phyloP scores from a whole-genome alignment of 2,888 invertebrate species.

The Drosophila subquinaria region DNA sequence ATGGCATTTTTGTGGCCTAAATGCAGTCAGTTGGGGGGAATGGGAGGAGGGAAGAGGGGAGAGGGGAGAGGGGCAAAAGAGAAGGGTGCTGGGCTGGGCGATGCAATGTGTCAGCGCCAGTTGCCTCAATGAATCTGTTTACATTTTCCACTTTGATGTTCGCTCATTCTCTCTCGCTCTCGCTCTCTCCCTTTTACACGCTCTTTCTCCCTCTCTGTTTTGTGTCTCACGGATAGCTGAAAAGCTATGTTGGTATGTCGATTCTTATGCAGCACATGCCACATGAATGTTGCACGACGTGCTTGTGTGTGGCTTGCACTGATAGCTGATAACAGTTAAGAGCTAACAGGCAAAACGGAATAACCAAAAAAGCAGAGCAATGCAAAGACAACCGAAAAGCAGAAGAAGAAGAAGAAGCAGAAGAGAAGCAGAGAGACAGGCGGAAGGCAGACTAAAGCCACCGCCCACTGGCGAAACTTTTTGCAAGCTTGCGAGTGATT shows the following conservation, averaged over 20 bases:
- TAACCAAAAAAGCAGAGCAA: constrained; percentile 24
- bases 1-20: constrained; percentile 81
- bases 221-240: neutral
- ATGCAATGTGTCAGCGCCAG: constrained; percentile 74
- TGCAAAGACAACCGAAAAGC: constrained; percentile 1
- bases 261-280: constrained; percentile 45
- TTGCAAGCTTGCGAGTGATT: constrained; percentile 53
- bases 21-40: constrained; percentile 42
- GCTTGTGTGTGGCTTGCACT: constrained; percentile 39
- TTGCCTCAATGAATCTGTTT: constrained; percentile 77
- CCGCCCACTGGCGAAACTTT: constrained; percentile 54
- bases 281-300: constrained; percentile 50
- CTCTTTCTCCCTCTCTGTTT: neutral
- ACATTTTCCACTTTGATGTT: constrained; percentile 69
- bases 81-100: constrained; percentile 14
- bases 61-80: neutral
- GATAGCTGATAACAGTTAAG: constrained; percentile 70
- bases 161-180: constrained; percentile 12
- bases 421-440: constrained; percentile 1
- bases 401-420: neutral
- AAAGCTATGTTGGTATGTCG: constrained; percentile 21
- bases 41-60: neutral
- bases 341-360: constrained; percentile 28
- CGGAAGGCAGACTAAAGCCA: constrained; percentile 36
- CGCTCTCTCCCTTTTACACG: neutral